Base-by-base conservation (phyloP, 2,888 invertebrate genomes). In the Harpalus rubripes region DNA sequence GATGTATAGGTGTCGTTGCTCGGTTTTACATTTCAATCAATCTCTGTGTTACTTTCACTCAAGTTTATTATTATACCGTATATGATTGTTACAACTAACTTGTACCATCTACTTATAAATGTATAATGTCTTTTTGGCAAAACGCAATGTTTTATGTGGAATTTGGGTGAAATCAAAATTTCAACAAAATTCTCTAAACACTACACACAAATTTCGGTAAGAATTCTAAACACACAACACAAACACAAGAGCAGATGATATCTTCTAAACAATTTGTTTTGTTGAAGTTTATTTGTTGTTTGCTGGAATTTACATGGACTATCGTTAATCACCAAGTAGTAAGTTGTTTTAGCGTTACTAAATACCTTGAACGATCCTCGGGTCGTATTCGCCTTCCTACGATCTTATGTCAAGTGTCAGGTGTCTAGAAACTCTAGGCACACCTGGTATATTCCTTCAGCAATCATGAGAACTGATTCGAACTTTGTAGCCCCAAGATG, bases 101-200 rank as follows among this genome's bases (percentile, higher is more conserved):
- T 72, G 56, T 72, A 76, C 59, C 61, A 83, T 74, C 41, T 83
- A 84, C 63, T 76, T 74, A 78, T 78, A 59, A 52, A 84, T 78
- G 84, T 84, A 85, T 83, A 85, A 85, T 90, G 90, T 90, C 90
- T 89, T 90, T 91, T 90, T 90, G 91, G 90, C 91, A 90, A 90
- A 90, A 90, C 90, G 91, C 90, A 90, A 89, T 90, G 89, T 90
- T 89, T 88, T 85, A 89, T 90, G 89, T 90, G 91, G 91, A 91
- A 91, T 92, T 92, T 92, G 92, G 91, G 91, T 92, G 91, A 91
- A 91, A 88, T 89, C 90, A 90, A 89, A 88, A 88, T 89, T 85
- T 84, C 84, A 78, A 84, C 63, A 78, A 74, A 58, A 82, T 52
- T 52, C 74, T 74, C 44, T 58, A 61, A 61, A 52, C 44, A 52